phyloP scores from a whole-genome alignment of 2,113 vertebrate genomes.

The Onychostoma macrolepis region DNA sequence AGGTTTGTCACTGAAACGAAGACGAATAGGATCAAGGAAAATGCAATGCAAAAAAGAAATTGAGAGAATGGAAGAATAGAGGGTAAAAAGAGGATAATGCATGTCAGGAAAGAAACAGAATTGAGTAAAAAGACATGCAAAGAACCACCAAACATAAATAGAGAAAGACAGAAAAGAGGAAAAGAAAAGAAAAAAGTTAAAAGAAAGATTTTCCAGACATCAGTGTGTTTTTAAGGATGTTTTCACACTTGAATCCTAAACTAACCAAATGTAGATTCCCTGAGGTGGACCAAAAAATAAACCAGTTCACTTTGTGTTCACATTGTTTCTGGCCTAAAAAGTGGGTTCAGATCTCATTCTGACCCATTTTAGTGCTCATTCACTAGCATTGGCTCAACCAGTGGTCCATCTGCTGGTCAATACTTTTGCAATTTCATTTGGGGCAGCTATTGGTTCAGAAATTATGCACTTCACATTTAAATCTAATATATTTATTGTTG shows the following conservation, averaged over 20 bases:
- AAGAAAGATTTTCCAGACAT: background rate
- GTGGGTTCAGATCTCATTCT: background rate
- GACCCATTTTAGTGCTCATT: background rate
- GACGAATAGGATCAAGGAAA: slow-evolving; percentile 3
- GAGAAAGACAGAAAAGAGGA: background rate
- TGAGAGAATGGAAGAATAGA: slow-evolving; percentile 29
- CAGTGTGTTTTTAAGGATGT: slow-evolving; percentile 12
- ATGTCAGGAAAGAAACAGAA: background rate
- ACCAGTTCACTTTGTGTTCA: background rate
- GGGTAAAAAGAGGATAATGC: slow-evolving; percentile 31
- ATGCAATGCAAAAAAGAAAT: slow-evolving; percentile 3
- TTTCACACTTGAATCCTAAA: slow-evolving; percentile 11
- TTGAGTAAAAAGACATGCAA: background rate
- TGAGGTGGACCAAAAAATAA: background rate
- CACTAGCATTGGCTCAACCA: background rate
- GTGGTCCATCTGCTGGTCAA: background rate
- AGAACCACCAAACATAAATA: background rate
- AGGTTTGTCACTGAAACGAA: slow-evolving; percentile 53
- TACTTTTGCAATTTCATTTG: background rate
- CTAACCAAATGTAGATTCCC: background rate
- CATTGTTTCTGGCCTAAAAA: background rate
- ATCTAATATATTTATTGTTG: background rate
- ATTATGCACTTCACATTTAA: background rate
- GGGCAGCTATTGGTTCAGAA: background rate
- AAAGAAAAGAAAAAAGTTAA: background rate